A percentile compares a stretch with the other conserved stretches of the same genome.
These are phyloP conservation scores for Orius insidiosus DNA, from an alignment of 1,140 invertebrate species.

Conservation along the genomic window DNA sequence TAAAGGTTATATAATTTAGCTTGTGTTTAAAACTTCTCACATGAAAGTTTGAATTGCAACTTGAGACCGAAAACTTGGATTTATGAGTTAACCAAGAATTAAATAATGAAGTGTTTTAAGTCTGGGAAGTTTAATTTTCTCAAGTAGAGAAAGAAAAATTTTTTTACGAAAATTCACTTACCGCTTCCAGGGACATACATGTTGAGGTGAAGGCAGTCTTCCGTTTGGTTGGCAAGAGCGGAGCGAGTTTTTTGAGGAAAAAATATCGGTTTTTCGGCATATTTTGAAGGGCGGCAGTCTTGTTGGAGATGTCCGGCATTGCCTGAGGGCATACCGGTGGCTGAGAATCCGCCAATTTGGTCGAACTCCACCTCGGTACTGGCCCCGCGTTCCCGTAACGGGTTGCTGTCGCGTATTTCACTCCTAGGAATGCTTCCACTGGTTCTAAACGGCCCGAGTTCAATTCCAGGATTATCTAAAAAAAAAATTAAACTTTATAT, in stretches of 20 bases:
- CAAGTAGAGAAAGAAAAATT: too few species aligned
- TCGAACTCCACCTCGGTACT: slow-evolving; percentile 43
- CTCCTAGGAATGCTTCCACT: slow-evolving; percentile 61
- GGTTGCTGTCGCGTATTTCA: slow-evolving; percentile 56
- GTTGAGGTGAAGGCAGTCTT: slow-evolving; percentile 81
- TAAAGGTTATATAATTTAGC: too few species aligned
- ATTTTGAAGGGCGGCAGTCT: slow-evolving; percentile 39
- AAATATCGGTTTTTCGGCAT: slow-evolving; percentile 53
- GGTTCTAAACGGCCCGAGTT: slow-evolving; percentile 57
- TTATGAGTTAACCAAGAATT: too few species aligned
- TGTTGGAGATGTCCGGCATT: slow-evolving; percentile 50
- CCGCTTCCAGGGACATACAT: slow-evolving; percentile 71
- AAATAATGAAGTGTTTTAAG: too few species aligned
- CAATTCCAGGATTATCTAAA: slow-evolving; percentile 45
- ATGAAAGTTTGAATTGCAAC: too few species aligned
- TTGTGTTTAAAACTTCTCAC: too few species aligned
- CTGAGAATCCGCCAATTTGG: slow-evolving; percentile 57
- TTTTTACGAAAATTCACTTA: slow-evolving; percentile 28
- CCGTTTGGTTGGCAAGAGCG: slow-evolving; percentile 60
- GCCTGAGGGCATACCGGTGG: slow-evolving; percentile 62
- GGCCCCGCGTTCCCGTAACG: slow-evolving; percentile 48
- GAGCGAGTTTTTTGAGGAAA: slow-evolving; percentile 42
- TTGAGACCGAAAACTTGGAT: too few species aligned
- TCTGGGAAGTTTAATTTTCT: too few species aligned
- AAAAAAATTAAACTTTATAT: slow-evolving; percentile 3